Evolutionary conservation across 2,797 vertebrate genomes (phyloP), one percentile per base, ranked within the genome.

Genomic region (Phrynocephalus forsythii): DNA sequence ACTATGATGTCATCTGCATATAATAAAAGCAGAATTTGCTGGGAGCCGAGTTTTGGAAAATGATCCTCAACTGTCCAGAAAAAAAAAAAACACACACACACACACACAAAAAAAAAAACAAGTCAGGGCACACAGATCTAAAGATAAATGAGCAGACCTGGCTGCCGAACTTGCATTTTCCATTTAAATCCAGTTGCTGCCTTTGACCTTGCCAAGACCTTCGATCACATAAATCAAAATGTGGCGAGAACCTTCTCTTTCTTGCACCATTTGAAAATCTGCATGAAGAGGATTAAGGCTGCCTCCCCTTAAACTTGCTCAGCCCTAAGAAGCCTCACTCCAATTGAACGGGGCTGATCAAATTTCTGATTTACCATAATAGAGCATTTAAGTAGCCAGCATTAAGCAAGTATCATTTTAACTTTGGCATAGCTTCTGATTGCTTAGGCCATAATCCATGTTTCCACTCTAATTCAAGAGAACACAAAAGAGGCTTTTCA

Each of bases 401-500:
- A 84, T 3, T 38, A 69, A 6, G 63, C 68, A 72, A 84, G 22
- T 87, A 66, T 48, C 8, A 9, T 60, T 79, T 60, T 86, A 56
- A 83, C 3, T 78, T 2, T 82, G 28, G 73, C 33, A 67, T 0
- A 13, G 16, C 75, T 1, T 77, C 48, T 71, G 0, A 76, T 50
- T 22, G 85, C 6, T 66, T 15, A 83, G 50, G 78, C 20, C 84
- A 69, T 72, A 80, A 5, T 84, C 7, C 87, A 20, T 48, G 26
- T 71, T 79, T 4, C 63, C 52, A 82, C 72, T 82, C 20, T 69
- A 60, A 77, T 82, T 85, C 85, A 87, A 28, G 82, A 60, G 30
- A 77, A 77, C 60, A 87, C 72, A 76, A 67, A 87, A 73, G 18
- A 72, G 20, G 63, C n/a, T 28, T 76, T 82, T 87, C 52, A 86